Conservation (phyloP, 2,888 invertebrate species). For the Thera britannica region DNA sequence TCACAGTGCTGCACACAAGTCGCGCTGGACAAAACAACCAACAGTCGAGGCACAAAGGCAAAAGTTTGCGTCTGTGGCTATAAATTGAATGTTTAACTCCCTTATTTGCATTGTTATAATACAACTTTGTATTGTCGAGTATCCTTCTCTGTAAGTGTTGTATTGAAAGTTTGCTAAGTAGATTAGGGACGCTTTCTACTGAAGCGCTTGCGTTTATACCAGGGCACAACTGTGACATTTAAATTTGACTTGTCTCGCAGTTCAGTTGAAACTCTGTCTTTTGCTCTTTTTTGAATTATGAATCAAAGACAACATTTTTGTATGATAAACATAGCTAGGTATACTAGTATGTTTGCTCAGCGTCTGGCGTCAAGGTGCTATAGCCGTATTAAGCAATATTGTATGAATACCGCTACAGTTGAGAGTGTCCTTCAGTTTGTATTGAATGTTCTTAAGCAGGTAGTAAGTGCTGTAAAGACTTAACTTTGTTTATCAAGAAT, state of each 20-base stretch:
- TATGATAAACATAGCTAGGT: neutral
- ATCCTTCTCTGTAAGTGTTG: slow-evolving; percentile 35
- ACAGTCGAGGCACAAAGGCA: slow-evolving; percentile 52
- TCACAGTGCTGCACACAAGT: slow-evolving; percentile 49
- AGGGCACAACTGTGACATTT: neutral
- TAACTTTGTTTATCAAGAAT: slow-evolving; percentile 13
- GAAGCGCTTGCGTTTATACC: neutral
- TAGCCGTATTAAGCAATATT: neutral
- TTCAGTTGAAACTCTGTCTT: neutral
- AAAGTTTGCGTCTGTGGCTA: slow-evolving; percentile 55
- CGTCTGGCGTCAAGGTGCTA: too few relatives aligned
- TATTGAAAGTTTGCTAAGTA: slow-evolving; percentile 37
- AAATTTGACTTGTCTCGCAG: neutral
- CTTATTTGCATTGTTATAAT: slow-evolving; percentile 61
- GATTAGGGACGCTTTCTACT: neutral
- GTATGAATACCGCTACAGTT: slow-evolving; percentile 1
- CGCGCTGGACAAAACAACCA: slow-evolving; percentile 46
- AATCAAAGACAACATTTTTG: neutral
- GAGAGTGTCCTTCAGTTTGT: slow-evolving; percentile 5
- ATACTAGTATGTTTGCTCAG: too few relatives aligned
- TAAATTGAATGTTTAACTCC: slow-evolving; percentile 67
- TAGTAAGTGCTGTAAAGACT: slow-evolving; percentile 24
- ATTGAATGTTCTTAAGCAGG: slow-evolving; percentile 10
- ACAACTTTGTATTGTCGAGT: slow-evolving; percentile 42
- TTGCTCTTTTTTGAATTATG: neutral